These are phyloP conservation scores for Tyto alba DNA, from an alignment of 2,113 vertebrate species.

Conservation along the genomic window DNA sequence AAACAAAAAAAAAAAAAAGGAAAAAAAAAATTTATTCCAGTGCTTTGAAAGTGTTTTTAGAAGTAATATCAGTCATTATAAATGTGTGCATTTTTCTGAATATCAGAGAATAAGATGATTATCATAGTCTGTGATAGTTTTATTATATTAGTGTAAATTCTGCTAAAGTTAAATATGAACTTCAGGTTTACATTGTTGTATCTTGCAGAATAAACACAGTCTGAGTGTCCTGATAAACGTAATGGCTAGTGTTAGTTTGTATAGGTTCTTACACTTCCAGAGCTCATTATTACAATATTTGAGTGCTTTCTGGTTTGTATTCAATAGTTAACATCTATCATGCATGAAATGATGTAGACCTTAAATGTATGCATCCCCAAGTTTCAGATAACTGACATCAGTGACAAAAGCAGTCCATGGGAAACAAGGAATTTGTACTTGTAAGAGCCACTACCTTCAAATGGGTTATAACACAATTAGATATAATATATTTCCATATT, in stretches of 20 bases:
- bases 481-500: background rate
- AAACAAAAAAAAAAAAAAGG: too few species aligned
- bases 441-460: background rate
- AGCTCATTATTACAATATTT: background rate
- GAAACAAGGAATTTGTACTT: background rate
- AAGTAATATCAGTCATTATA: background rate
- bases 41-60: background rate
- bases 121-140: background rate
- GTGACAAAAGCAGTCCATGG: background rate
- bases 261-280: background rate
- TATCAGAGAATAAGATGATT: background rate
- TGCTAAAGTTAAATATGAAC: background rate
- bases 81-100: background rate
- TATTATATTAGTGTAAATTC: background rate
- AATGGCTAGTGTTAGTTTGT: background rate
- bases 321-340: background rate
- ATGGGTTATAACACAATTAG: background rate
- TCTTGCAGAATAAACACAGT: background rate
- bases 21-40: background rate
- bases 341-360: background rate
- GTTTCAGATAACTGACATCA: background rate
- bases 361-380: background rate
- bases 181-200: background rate
- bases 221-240: background rate
- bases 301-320: background rate